phyloP scores from a whole-genome alignment of 2,888 invertebrate genomes.

The Neoscelio sp. region DNA sequence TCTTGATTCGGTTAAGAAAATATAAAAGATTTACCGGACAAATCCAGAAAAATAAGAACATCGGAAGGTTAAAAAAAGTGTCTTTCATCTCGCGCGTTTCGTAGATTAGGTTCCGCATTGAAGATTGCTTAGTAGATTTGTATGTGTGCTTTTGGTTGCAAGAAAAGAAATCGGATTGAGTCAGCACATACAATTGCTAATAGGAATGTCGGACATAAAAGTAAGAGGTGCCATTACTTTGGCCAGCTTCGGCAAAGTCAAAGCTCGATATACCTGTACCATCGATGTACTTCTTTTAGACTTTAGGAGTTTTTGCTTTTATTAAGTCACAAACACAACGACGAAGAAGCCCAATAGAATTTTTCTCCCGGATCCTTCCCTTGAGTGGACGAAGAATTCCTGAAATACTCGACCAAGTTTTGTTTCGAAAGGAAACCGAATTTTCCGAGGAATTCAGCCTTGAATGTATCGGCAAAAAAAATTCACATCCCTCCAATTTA shows the following conservation, averaged over 20 bases:
- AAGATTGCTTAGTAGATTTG: conserved; percentile 41
- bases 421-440: conserved; percentile 38
- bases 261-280: conserved; percentile 53
- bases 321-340: conserved; percentile 25
- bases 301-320: conserved; percentile 34
- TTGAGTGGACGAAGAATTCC: conserved; percentile 20
- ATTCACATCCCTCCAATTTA: background rate
- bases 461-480: background rate
- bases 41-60: conserved; percentile 25
- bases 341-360: conserved; percentile 15
- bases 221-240: conserved; percentile 65
- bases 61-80: background rate
- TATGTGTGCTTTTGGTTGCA: conserved; percentile 24
- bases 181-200: conserved; percentile 67
- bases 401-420: conserved; percentile 53
- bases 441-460: background rate
- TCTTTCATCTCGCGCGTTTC: conserved; percentile 6
- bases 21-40: background rate
- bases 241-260: conserved; percentile 31
- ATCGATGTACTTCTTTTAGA: conserved; percentile 41
- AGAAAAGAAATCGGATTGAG: conserved; percentile 60
- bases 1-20: background rate
- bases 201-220: conserved; percentile 66
- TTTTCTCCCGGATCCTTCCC: conserved; percentile 11
- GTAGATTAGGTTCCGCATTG: conserved; percentile 49